These are phyloP conservation scores for Litocranius walleri DNA, from an alignment of 2,113 vertebrate genomes.

Conservation along the genomic window DNA sequence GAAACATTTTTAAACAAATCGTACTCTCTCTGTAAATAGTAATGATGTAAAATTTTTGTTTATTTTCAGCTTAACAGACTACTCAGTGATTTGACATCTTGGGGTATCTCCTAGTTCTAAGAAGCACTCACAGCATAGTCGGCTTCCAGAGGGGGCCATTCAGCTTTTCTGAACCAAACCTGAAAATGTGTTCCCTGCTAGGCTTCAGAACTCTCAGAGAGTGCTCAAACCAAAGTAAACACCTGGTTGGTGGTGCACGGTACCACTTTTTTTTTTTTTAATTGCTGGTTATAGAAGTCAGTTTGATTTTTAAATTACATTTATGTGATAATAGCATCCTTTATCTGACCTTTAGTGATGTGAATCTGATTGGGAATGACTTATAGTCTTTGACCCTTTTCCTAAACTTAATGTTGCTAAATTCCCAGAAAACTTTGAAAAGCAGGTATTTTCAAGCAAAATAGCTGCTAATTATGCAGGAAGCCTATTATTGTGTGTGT, in stretches of 20 bases:
- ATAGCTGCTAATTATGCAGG: not conserved
- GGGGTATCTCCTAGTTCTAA: not conserved
- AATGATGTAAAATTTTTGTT: not conserved
- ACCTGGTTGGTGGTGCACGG: not conserved
- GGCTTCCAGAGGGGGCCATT: not conserved
- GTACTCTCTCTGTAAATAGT: not conserved
- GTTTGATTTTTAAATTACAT: slow-evolving; percentile 27
- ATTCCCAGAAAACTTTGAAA: not conserved
- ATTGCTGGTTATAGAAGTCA: slow-evolving; percentile 14
- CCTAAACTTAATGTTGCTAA: slow-evolving; percentile 6
- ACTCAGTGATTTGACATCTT: slow-evolving; percentile 14
- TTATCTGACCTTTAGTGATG: not conserved
- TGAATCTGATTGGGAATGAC: not conserved
- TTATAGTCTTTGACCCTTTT: not conserved
- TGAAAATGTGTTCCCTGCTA: not conserved
- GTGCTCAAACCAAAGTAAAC: not conserved
- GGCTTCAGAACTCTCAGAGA: not conserved
- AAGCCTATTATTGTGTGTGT: not conserved
- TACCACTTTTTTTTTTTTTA: not conserved
- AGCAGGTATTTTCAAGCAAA: not conserved
- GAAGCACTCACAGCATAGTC: not conserved
- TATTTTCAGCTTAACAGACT: not conserved
- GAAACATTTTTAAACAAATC: not conserved
- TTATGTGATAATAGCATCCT: not conserved
- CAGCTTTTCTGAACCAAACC: not conserved